phyloP scores from a whole-genome alignment of 1,140 invertebrate genomes.

The Brachionus angularis region DNA sequence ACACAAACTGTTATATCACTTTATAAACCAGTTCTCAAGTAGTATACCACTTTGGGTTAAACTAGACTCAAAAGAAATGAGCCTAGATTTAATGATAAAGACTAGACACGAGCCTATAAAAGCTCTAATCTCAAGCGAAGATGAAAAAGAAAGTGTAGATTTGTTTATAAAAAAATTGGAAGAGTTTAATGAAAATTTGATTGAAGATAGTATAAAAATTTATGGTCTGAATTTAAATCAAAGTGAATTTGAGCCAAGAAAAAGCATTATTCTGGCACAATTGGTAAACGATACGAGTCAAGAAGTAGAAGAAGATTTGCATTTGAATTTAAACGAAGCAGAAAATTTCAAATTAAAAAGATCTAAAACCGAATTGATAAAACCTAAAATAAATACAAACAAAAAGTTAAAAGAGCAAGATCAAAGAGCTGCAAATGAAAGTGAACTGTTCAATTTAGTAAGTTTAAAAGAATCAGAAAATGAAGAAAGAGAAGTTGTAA shows the following conservation, averaged over 20 bases:
- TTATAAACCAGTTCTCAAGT: slow-evolving; percentile 20
- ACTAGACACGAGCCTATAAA: not conserved
- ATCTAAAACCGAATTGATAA: slow-evolving; percentile 9
- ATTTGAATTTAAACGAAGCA: not conserved
- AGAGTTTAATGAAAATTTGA: not conserved
- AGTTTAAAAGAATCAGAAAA: not conserved
- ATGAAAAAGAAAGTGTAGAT: slow-evolving; percentile 8
- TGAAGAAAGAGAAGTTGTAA: slow-evolving; percentile 21
- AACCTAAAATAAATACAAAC: slow-evolving; percentile 8
- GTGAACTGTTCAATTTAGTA: slow-evolving; percentile 2
- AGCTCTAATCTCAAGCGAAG: not conserved
- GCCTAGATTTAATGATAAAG: not conserved
- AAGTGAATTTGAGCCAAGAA: not conserved
- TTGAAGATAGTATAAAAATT: not conserved
- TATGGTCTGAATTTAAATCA: too few species aligned
- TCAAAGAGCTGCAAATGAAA: not conserved
- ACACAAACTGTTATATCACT: slow-evolving; percentile 26
- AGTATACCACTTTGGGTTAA: slow-evolving; percentile 1
- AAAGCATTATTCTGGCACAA: too few species aligned
- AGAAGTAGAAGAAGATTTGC: not conserved
- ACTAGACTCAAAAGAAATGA: not conserved
- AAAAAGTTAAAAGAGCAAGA: not conserved
- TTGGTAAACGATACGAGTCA: not conserved
- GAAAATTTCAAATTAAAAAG: not conserved
- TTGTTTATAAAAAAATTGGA: slow-evolving; percentile 16